These are phyloP conservation scores for Artibeus jamaicensis DNA, from an alignment of 2,797 vertebrate species.

Conservation along the genomic window DNA sequence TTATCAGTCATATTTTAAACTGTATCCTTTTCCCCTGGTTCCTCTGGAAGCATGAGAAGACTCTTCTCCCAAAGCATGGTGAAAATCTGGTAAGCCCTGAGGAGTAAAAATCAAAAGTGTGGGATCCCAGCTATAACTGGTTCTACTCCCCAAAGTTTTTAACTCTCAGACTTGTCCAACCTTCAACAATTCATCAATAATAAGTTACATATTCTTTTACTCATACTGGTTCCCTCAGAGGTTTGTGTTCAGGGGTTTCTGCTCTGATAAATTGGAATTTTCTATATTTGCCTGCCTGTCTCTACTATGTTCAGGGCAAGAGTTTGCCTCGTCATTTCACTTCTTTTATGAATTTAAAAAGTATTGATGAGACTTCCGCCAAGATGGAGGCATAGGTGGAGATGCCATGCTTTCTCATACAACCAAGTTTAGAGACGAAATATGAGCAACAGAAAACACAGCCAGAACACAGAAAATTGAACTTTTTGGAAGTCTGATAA, in stretches of 20 bases:
- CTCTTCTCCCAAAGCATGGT: neutral
- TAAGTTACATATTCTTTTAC: neutral
- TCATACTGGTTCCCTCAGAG: neutral
- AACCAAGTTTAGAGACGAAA: no score
- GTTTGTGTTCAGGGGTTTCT: neutral
- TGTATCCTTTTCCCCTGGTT: neutral
- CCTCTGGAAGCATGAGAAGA: neutral
- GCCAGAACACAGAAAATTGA: no score
- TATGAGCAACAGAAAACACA: no score
- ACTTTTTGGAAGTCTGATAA: no score
- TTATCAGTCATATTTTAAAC: neutral
- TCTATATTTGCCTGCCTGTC: neutral
- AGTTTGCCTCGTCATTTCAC: neutral
- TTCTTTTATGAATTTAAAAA: neutral
- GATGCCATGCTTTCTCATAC: no score
- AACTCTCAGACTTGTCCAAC: neutral
- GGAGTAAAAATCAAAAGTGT: neutral
- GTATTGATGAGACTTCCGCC: neutral
- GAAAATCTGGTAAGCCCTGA: neutral
- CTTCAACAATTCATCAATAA: neutral
- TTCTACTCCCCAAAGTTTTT: neutral
- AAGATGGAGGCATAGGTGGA: no score
- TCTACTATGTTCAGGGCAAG: neutral
- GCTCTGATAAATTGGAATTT: neutral
- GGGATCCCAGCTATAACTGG: neutral